Evolutionary conservation across 2,113 vertebrate species (phyloP).

Genomic region (Stegastes partitus): DNA sequence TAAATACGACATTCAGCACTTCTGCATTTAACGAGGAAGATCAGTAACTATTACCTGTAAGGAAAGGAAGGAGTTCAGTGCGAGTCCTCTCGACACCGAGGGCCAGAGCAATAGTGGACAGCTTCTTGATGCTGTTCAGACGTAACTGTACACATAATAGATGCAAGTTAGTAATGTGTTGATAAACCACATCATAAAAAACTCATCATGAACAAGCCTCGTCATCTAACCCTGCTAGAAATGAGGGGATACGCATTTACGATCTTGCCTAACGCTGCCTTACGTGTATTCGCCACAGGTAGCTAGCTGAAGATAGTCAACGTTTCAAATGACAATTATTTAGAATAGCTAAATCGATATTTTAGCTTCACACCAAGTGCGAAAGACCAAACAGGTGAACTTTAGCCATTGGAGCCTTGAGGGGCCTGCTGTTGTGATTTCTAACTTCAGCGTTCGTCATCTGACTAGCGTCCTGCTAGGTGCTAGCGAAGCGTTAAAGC

Average conservation of each 20-base stretch:
- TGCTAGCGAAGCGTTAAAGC: background rate
- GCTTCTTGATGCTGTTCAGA: slow-evolving; percentile 93
- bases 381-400: background rate
- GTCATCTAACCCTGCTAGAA: background rate
- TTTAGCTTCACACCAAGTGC: background rate
- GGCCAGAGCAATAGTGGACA: slow-evolving; percentile 92
- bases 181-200: background rate
- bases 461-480: slow-evolving; percentile 5
- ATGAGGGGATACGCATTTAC: too few relatives aligned
- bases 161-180: background rate
- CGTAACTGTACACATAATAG: slow-evolving; percentile 83
- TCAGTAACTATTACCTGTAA: slow-evolving; percentile 85
- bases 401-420: slow-evolving; percentile 3
- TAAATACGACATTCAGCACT: background rate
- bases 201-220: background rate
- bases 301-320: background rate
- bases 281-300: too few relatives aligned
- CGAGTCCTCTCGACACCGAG: slow-evolving; percentile 93
- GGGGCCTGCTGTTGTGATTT: slow-evolving; percentile 30
- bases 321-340: accelerated
- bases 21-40: background rate
- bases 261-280: too few relatives aligned
- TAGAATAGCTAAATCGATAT: background rate
- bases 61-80: slow-evolving; percentile 92
- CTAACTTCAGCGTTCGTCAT: background rate